Percentiles rank a stretch among this genome's conserved stretches.
Conservation (phyloP, 2,888 invertebrate species). For the Branchinecta sandiegonensis region DNA sequence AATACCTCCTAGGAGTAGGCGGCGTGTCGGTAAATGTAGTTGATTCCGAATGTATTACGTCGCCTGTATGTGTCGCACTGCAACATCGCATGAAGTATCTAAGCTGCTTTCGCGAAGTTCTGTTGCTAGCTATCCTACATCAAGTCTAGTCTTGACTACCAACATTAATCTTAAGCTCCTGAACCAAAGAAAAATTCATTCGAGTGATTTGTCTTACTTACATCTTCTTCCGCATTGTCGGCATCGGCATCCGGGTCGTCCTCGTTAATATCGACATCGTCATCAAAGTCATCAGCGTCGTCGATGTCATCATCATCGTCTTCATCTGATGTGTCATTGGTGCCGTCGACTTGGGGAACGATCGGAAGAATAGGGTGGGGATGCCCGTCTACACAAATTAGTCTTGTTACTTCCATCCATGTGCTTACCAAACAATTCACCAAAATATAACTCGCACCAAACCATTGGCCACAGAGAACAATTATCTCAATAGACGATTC, state of each 20-base stretch:
- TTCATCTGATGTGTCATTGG: constrained; percentile 40
- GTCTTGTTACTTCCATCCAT: no score
- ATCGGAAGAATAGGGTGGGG: neutral
- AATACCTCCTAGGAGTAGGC: no score
- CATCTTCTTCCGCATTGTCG: constrained; percentile 45
- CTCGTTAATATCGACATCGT: constrained; percentile 62
- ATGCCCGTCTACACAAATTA: neutral
- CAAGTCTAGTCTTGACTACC: constrained; percentile 32
- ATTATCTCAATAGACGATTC: no score
- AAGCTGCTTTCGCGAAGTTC: constrained; percentile 25
- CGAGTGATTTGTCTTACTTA: constrained; percentile 42
- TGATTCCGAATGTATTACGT: no score
- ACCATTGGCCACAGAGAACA: no score
- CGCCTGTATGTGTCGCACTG: no score
- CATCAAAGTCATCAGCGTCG: constrained; percentile 45
- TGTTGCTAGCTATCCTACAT: constrained; percentile 30
- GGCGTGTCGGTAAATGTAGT: no score
- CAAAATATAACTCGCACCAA: no score
- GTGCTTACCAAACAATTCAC: no score
- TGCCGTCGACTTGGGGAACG: constrained; percentile 35
- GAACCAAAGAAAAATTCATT: constrained; percentile 1
- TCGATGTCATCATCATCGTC: constrained; percentile 57
- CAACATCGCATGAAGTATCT: no score
- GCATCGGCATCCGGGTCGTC: constrained; percentile 48
- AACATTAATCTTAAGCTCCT: constrained; percentile 28